Base-by-base conservation (phyloP, 2,888 invertebrate species). In the Germaria angustata region DNA sequence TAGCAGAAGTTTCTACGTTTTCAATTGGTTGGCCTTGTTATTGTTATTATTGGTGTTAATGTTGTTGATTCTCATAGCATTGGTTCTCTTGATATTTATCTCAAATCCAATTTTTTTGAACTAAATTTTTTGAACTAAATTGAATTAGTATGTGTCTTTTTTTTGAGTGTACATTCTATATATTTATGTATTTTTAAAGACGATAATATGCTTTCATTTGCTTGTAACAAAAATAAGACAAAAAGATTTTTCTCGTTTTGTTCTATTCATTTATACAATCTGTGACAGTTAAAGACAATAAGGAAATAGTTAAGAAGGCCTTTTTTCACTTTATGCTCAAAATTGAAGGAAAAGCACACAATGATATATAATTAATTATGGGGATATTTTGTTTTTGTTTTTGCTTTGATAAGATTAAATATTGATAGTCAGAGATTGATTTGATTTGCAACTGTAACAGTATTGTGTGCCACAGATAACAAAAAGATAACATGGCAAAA, bases 231-330 rank as follows among this genome's bases (percentile, higher is more conserved):
- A 22, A 8, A 36, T 2, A 51, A 53, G 13, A 49, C 11, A 34
- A 61, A 57, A 34, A 77, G 69, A 69, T 44, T 69, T 57, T 39
- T 57, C 0, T 46, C n/a, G 28, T 28, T 7, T 32, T 32, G 22
- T 59, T 59, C 20, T 41, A 9, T 65, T 65, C 36, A 39, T 55
- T 75, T 63, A 15, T 82, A 49, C 61, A 79, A 66, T 57, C 79
- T 65, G 75, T 82, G 82, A 79, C 82, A 82, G 75, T 59, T 69
- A 69, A 69, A 79, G 82, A 82, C 75, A 82, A 82, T 79, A 69
- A 66, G 82, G 79, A 82, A 82, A 79, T 71, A 57, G 76, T 81
- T 82, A 73, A 55, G 32, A 66, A 57, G 9, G 0, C 8, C 7
- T n/a, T 34, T n/a, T 59, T 34, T 32, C n/a, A 11, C 13, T 59